Conservation (phyloP, 2,113 vertebrate species). For the Mesembrinibis cayennensis region DNA sequence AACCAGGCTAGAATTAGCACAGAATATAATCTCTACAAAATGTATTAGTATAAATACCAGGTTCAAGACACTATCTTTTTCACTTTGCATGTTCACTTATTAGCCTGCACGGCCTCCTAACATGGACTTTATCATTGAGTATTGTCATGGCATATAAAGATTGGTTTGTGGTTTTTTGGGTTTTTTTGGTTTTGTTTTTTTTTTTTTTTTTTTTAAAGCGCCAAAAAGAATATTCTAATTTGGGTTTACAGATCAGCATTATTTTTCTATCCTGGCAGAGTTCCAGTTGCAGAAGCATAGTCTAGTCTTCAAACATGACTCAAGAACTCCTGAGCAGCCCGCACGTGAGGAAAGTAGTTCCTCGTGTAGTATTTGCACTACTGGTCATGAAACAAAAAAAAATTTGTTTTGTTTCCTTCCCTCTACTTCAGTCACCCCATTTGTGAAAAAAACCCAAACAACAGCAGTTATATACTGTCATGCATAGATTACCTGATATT, state of each 20-base stretch:
- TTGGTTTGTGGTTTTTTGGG: fast-evolving
- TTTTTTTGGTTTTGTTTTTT: too few relatives aligned
- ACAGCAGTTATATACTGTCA: fast-evolving
- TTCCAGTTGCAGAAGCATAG: not conserved
- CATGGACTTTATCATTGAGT: fast-evolving
- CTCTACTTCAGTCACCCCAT: not conserved
- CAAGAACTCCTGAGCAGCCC: not conserved
- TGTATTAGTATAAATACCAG: not conserved
- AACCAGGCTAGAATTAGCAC: not conserved
- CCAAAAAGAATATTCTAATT: not conserved
- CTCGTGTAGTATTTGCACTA: not conserved
- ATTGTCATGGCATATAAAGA: not conserved
- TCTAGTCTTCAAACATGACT: not conserved
- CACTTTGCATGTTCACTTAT: not conserved
- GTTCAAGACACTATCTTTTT: not conserved
- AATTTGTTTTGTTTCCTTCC: not conserved
- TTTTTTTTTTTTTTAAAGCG: not conserved
- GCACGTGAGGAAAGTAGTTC: not conserved
- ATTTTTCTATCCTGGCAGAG: not conserved
- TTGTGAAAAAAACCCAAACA: not conserved
- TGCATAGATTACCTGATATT: not conserved
- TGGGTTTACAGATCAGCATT: not conserved
- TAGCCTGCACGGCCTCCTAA: not conserved
- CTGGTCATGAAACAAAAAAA: not conserved
- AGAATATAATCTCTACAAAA: not conserved